Base-by-base conservation (phyloP, 1,140 invertebrate species). In the Dendroctonus valens region DNA sequence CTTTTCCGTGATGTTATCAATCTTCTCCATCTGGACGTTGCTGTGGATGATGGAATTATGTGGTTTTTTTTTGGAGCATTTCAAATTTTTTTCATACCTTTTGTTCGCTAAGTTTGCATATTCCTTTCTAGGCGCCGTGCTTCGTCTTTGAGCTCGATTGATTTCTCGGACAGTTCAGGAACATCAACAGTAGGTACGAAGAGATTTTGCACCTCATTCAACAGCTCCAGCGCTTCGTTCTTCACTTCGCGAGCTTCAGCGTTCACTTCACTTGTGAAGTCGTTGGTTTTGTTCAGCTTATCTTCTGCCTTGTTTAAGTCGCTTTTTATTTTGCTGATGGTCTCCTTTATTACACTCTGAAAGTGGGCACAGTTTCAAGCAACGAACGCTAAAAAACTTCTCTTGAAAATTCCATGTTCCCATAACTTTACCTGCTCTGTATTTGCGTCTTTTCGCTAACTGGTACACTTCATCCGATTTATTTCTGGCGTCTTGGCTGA, bases 391-490 rank as follows among this genome's bases (percentile, higher is more conserved):
- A n/a, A n/a, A n/a, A n/a, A n/a, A n/a, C n/a, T n/a, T n/a, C n/a
- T n/a, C n/a, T n/a, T n/a, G n/a, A n/a, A n/a, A 3, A 26, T 26
- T 26, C 26, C 3, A 26, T 26, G n/a, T n/a, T n/a, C n/a, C 26
- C 26, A 26, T 26, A 26, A 26, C 26, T 26, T 26, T 26, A 26
- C 26, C 40, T 78, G 74, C 26, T 71, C 55, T n/a, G 55, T 62
- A 7, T 69, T 73, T 11, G 91, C 88, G 70, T 92, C 89, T 72
- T 90, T 91, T 2, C 77, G 91, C 91, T 41, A 94, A 79, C 71
- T 89, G 84, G 63, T 91, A 89, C 0, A 93, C 94, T 72, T 89
- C 85, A 7, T 85, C 80, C 0, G 94, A 95, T 6, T 88, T 91
- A 72, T 95, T 93, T 53, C 88, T 84, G 0, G 94, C 94, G 68